Evolutionary conservation across 2,113 vertebrate species (phyloP).

Genomic region (Pristiophorus japonicus): DNA sequence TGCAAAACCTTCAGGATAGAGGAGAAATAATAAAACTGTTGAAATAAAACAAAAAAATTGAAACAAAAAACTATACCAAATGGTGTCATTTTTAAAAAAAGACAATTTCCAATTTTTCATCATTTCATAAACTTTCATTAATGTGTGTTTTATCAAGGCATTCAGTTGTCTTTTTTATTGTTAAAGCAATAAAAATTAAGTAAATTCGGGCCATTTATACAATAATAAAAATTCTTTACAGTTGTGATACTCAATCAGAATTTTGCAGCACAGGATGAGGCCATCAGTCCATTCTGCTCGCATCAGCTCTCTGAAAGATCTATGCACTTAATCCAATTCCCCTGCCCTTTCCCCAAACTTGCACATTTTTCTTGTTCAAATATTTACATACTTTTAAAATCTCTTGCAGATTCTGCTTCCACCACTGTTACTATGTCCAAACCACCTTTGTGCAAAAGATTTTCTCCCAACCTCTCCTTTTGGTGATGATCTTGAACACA

Average conservation of each 20-base stretch:
- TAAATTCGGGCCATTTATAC: background rate
- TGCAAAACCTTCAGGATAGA: background rate
- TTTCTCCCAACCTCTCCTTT: background rate
- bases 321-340: background rate
- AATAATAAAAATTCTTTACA: background rate
- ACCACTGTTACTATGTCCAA: background rate
- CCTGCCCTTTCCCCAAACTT: background rate
- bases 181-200: background rate
- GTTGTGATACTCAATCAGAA: background rate
- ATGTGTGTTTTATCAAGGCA: background rate
- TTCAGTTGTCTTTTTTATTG: background rate
- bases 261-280: background rate
- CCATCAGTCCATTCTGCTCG: background rate
- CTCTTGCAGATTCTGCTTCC: background rate
- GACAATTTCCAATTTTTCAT: background rate
- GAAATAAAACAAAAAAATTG: too few species aligned
- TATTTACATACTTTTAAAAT: background rate
- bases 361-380: background rate
- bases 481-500: too few species aligned
- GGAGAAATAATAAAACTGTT: background rate
- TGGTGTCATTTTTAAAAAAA: background rate
- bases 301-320: too few species aligned
- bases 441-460: background rate
- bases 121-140: background rate
- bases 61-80: too few species aligned